phyloP scores from a whole-genome alignment of 2,888 invertebrate species.

The Himalopsyche kuldschensis region DNA sequence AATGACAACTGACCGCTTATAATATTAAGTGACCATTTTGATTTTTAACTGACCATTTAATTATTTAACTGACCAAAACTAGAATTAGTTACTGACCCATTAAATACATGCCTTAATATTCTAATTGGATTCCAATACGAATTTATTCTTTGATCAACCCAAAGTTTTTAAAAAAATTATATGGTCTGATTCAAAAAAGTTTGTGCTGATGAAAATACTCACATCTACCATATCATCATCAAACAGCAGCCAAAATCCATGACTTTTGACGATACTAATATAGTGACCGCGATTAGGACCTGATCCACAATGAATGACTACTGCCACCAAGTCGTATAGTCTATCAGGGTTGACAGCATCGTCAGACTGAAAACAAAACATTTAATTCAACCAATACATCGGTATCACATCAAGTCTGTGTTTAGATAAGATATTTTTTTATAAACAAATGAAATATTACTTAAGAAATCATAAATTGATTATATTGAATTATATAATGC shows the following conservation, averaged over 20 bases:
- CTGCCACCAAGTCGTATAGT: constrained; percentile 97
- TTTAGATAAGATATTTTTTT: no score
- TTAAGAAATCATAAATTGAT: no score
- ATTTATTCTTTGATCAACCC: no score
- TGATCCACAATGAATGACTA: constrained; percentile 99
- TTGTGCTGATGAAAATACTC: constrained; percentile 57
- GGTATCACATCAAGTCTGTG: not conserved
- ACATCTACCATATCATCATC: constrained; percentile 99
- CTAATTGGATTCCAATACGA: no score
- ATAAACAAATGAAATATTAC: no score
- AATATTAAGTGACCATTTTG: no score
- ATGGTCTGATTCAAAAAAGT: not conserved
- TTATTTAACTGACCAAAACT: no score
- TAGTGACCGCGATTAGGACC: constrained; percentile 99
- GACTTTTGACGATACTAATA: constrained; percentile 99
- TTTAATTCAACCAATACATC: constrained; percentile 4
- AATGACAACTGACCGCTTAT: no score
- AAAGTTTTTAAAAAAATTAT: not conserved
- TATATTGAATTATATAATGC: no score
- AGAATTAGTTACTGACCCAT: no score
- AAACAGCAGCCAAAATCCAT: constrained; percentile 98
- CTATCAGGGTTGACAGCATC: constrained; percentile 98
- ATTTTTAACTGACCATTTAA: no score
- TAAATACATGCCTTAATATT: no score
- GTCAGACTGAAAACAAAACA: constrained; percentile 73